Evolutionary conservation across 2,888 invertebrate species (phyloP), one percentile per base, ranked within the genome.

Genomic region (Yponomeuta cagnagella): DNA sequence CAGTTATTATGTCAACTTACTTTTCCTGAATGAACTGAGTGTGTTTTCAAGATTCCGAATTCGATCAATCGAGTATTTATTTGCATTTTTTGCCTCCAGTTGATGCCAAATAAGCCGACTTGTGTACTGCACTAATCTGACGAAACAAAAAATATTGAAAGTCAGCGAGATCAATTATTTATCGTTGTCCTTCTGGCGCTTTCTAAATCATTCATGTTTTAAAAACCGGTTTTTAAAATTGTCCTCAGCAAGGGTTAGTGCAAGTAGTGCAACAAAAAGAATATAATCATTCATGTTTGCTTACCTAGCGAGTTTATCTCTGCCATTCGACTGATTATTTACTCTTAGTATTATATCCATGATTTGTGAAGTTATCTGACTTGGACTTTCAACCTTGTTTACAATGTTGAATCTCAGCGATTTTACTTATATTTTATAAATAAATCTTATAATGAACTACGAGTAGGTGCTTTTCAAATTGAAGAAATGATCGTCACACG

Each of bases 1-100:
- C 48, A 37, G 31, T n/a, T n/a, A 8, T 63, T 15, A 64, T 58
- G 23, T 58, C 63, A 23, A 79, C 80, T 80, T 94, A 98, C 98
- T 93, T 94, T 97, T 97, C 81, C 98, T 93, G 78, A 97, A 97
- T 72, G 97, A 95, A 80, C 97, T 96, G 72, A 98, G 93, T 72
- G 96, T 95, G 76, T 95, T 95, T 85, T 98, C 98, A 69, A 98
- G 88, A 73, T 95, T 95, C 88, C 97, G 96, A 58, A 98, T 93
- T 78, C 95, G 94, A 76, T 96, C 95, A 12, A 96, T 93, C 37
- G 95, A 93, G 72, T 94, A 93, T 78, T 94, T 94, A 77, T 94
- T 93, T 58, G 93, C 92, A 75, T 93, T 86, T 71, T 90, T 92
- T 77, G 94, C 93, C 82, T 95, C 94, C 70, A 97, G 83, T 73